A percentile compares a stretch with the other conserved stretches of the same genome.
phyloP scores from a whole-genome alignment of 2,113 vertebrate species.

The Mastomys natalensis region DNA sequence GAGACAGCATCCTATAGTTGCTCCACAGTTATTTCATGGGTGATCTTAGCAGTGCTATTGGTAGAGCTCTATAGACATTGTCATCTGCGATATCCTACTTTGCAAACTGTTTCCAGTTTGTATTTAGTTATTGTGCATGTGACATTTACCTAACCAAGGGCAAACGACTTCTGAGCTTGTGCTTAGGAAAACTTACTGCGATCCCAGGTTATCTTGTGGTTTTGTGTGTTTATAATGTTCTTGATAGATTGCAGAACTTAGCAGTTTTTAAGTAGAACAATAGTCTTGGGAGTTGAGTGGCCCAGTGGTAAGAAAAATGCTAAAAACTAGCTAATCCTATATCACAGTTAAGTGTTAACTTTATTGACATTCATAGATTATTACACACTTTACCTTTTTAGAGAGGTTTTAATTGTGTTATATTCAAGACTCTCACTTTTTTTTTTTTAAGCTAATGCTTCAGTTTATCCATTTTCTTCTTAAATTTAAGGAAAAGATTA shows the following conservation, averaged over 20 bases:
- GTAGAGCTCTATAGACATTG: not conserved
- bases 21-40: slow-evolving; percentile 20
- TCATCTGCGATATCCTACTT: not conserved
- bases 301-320: not conserved
- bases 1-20: not conserved
- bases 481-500: slow-evolving; percentile 13
- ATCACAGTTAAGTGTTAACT: not conserved
- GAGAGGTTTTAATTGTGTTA: not conserved
- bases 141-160: not conserved
- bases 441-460: not conserved
- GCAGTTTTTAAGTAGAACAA: slow-evolving; percentile 4
- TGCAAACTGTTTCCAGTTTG: not conserved
- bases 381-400: not conserved
- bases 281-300: not conserved
- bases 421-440: not conserved
- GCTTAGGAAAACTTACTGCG: not conserved
- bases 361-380: not conserved
- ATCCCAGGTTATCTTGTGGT: not conserved
- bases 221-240: not conserved
- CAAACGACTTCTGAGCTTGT: not conserved
- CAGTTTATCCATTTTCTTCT: slow-evolving; percentile 2
- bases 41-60: not conserved
- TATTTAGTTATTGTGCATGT: not conserved
- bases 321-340: not conserved
- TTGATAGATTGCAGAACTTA: not conserved